Percentiles rank a stretch among this genome's conserved stretches.
phyloP scores from a whole-genome alignment of 2,888 invertebrate species.

The Hybos culiciformis region DNA sequence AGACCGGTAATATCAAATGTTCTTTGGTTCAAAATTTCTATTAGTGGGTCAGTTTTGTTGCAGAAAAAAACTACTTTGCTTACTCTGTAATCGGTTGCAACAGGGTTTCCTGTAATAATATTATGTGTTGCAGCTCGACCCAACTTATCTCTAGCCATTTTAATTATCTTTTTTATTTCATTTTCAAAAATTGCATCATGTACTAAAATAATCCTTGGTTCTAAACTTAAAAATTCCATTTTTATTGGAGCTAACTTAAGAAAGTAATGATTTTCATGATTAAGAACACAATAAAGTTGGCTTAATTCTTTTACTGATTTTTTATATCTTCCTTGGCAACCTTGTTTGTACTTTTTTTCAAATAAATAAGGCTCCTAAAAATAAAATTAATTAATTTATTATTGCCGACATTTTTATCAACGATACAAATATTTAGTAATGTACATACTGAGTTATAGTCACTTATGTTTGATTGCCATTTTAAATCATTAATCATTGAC shows the following conservation, averaged over 20 bases:
- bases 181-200: constrained; percentile 23
- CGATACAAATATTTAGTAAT: too few relatives aligned
- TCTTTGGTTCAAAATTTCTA: constrained; percentile 19
- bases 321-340: too few relatives aligned
- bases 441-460: too few relatives aligned
- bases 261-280: constrained; percentile 14
- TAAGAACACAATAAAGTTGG: not conserved
- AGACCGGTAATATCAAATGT: constrained; percentile 28
- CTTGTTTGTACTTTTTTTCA: too few relatives aligned
- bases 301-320: too few relatives aligned
- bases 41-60: constrained; percentile 16
- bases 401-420: too few relatives aligned
- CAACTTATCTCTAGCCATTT: constrained; percentile 19
- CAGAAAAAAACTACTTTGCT: constrained; percentile 27
- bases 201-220: constrained; percentile 26
- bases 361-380: too few relatives aligned
- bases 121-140: constrained; percentile 24
- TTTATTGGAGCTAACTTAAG: constrained; percentile 26
- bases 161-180: constrained; percentile 23
- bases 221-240: constrained; percentile 23
- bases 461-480: too few relatives aligned
- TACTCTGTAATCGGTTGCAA: constrained; percentile 19
- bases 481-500: too few relatives aligned
- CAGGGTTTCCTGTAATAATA: constrained; percentile 3
- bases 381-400: too few relatives aligned